These are phyloP conservation scores for Onychomys leucogaster DNA, from an alignment of 2,797 vertebrate species.

Conservation along the genomic window DNA sequence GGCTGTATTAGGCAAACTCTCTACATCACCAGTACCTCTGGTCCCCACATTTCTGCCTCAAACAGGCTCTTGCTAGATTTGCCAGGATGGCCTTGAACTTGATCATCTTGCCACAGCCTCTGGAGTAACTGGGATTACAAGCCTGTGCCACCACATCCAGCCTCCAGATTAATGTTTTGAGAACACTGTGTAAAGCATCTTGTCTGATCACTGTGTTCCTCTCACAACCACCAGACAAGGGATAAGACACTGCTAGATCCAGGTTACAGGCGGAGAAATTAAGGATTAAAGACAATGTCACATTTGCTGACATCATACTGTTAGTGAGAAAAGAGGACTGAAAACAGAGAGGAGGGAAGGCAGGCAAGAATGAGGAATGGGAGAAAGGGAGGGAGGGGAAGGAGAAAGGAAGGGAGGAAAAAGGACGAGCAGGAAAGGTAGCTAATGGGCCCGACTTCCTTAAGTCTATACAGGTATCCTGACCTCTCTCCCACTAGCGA, in stretches of 20 bases:
- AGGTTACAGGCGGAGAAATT: neutral
- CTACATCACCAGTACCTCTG: neutral
- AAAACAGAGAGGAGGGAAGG: neutral
- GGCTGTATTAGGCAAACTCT: neutral
- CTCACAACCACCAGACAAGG: neutral
- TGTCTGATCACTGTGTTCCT: fast-evolving
- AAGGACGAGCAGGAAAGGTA: fast-evolving
- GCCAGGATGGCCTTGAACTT: neutral
- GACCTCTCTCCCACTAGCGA: neutral
- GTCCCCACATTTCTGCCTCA: neutral
- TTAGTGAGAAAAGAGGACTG: neutral
- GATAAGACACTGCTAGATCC: neutral
- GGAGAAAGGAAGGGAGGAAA: fast-evolving
- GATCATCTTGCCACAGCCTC: neutral
- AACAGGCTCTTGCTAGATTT: neutral
- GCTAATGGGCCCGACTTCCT: neutral
- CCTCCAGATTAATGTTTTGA: fast-evolving
- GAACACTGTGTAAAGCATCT: fast-evolving
- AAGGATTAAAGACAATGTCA: fast-evolving
- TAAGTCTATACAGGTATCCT: neutral
- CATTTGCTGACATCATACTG: neutral
- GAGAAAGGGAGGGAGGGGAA: too few relatives aligned
- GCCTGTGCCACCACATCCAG: neutral
- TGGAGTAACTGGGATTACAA: neutral
- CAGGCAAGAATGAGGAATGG: neutral